Evolutionary conservation across 2,113 vertebrate genomes (phyloP).

Genomic region (Orthochromis indermauri): DNA sequence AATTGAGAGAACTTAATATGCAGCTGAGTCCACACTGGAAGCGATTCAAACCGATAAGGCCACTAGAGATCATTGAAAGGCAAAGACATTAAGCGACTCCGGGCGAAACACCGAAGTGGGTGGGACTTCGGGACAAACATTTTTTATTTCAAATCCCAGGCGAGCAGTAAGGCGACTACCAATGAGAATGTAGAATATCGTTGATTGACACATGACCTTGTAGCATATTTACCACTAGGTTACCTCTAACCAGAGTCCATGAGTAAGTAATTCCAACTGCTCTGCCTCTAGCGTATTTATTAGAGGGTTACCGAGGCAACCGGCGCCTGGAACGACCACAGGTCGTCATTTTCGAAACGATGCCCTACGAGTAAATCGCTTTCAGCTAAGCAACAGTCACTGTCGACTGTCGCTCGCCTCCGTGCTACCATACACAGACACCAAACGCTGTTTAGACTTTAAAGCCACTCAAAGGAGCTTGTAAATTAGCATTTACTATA

Average conservation of each 20-base stretch:
- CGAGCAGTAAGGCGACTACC: neutral
- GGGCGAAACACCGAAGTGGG: neutral
- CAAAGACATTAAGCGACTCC: neutral
- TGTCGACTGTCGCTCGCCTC: neutral
- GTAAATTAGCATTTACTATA: neutral
- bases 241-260: neutral
- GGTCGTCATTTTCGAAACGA: neutral
- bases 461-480: neutral
- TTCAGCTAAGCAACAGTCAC: neutral
- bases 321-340: neutral
- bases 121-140: neutral
- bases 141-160: neutral
- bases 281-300: neutral
- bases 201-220: neutral
- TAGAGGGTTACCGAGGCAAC: neutral
- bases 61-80: neutral
- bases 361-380: neutral
- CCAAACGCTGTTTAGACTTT: neutral
- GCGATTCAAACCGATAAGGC: neutral
- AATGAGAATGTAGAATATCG: neutral
- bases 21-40: neutral
- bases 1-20: neutral
- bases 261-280: neutral
- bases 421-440: neutral
- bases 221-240: neutral